Evolutionary conservation across 2,888 invertebrate genomes (phyloP), one percentile per base, ranked within the genome.

Genomic region (Blastobasis adustella): DNA sequence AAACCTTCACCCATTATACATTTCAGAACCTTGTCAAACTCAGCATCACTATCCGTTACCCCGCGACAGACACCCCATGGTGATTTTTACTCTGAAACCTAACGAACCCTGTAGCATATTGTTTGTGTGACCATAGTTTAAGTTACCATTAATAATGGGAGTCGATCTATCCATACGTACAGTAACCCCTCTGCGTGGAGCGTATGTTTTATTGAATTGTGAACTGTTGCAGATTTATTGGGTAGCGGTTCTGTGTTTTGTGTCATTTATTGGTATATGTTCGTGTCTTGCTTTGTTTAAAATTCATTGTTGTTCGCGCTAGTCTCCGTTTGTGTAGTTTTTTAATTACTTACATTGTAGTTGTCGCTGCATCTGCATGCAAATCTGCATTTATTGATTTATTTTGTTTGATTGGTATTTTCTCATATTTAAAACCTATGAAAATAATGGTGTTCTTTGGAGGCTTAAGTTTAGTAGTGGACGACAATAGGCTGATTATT

Each of bases 41-140:
- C 42, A 4, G 10, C 10, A 10, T n/a, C 42, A 6, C 43, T 41
- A 38, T 44, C 44, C 50, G n/a, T 10, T 37, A 43, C 37, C 37
- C 46, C 37, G n/a, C 37, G 37, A 36, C 40, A 45, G 47, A 51
- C 61, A 58, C 65, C 67, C 69, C 63, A 62, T 52, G 51, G 66
- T 60, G 59, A 54, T 54, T 58, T 56, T 46, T 43, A 62, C 58
- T 65, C 59, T 58, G 61, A 62, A 66, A 69, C 62, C 64, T 73
- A 82, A 76, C 79, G 79, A 80, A 74, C 67, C 76, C 62, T 69
- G 71, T 66, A 85, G 55, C 87, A 83, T 86, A 87, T 85, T 86
- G 86, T 85, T 77, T 76, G 76, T 71, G 71, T 76, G 67, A 67
- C 75, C 71, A 76, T 77, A 75, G 75, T 77, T 79, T 79, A 77